Conservation (phyloP, 2,888 invertebrate genomes). For the Luffia ferchaultella region DNA sequence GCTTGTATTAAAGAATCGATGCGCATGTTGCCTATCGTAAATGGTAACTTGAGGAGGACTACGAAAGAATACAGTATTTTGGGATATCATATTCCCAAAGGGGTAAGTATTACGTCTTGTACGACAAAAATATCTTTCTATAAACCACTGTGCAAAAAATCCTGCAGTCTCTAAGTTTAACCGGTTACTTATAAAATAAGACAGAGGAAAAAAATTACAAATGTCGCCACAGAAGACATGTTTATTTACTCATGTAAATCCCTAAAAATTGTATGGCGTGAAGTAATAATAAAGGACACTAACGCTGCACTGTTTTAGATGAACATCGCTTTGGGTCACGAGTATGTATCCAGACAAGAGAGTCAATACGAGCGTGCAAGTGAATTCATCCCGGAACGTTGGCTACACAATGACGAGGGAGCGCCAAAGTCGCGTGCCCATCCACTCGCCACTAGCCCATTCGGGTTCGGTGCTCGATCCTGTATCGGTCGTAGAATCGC, state of each 20-base stretch:
- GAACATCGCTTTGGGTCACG: conserved; percentile 3
- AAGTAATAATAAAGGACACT: too few species aligned
- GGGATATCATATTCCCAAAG: conserved; percentile 70
- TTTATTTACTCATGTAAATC: background rate
- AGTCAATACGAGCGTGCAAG: background rate
- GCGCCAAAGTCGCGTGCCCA: conserved; percentile 56
- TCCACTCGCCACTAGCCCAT: conserved; percentile 70
- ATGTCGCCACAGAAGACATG: too few species aligned
- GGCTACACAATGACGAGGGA: conserved; percentile 28
- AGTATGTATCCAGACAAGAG: conserved; percentile 4
- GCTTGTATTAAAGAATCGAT: conserved; percentile 78
- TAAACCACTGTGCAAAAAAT: too few species aligned
- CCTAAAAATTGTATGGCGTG: background rate
- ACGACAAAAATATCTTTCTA: too few species aligned
- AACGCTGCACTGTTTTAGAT: too few species aligned
- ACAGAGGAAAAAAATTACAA: too few species aligned
- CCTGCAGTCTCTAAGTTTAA: too few species aligned
- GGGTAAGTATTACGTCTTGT: conserved; percentile 53
- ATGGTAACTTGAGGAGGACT: conserved; percentile 62
- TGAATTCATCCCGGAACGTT: background rate
- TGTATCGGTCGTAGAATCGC: conserved; percentile 72
- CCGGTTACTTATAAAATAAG: too few species aligned
- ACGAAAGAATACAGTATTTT: conserved; percentile 63
- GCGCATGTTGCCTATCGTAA: conserved; percentile 67
- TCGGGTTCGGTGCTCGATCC: conserved; percentile 73